Percentiles rank a stretch among this genome's conserved stretches.
These are phyloP conservation scores for Heliconius charithonia DNA, from an alignment of 2,888 invertebrate genomes.

Conservation along the genomic window DNA sequence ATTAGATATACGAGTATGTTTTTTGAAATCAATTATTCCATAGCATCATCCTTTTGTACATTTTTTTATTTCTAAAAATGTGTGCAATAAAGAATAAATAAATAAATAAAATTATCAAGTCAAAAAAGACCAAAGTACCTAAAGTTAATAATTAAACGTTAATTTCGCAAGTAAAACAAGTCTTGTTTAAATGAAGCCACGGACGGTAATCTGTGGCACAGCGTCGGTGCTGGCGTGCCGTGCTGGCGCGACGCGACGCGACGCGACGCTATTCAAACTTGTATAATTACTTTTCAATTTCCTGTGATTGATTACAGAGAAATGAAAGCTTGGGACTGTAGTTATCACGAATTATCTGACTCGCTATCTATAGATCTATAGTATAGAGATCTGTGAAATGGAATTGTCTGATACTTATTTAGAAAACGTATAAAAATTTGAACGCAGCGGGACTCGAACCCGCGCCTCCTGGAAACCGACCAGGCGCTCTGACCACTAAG, in stretches of 20 bases:
- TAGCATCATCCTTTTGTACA: too few species aligned
- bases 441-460: too few species aligned
- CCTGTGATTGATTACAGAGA: slow-evolving; percentile 32
- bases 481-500: too few species aligned
- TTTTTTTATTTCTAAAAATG: too few species aligned
- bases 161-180: slow-evolving; percentile 1
- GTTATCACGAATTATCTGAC: slow-evolving; percentile 4
- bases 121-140: neutral
- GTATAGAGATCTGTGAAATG: neutral
- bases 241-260: neutral
- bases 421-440: too few species aligned
- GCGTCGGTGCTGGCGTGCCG: neutral
- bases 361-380: too few species aligned
- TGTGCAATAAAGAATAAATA: too few species aligned
- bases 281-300: slow-evolving; percentile 37
- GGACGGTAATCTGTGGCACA: neutral
- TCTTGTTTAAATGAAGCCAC: neutral
- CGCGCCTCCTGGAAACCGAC: too few species aligned
- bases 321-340: slow-evolving; percentile 26
- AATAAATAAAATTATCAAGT: too few species aligned
- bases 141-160: neutral
- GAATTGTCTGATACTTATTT: neutral
- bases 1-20: neutral
- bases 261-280: slow-evolving; percentile 25
- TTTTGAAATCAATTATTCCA: neutral